These are phyloP conservation scores for Heliocidaris tuberculata DNA, from an alignment of 35 echinoderm and acorn worm genomes.

Conservation along the genomic window DNA sequence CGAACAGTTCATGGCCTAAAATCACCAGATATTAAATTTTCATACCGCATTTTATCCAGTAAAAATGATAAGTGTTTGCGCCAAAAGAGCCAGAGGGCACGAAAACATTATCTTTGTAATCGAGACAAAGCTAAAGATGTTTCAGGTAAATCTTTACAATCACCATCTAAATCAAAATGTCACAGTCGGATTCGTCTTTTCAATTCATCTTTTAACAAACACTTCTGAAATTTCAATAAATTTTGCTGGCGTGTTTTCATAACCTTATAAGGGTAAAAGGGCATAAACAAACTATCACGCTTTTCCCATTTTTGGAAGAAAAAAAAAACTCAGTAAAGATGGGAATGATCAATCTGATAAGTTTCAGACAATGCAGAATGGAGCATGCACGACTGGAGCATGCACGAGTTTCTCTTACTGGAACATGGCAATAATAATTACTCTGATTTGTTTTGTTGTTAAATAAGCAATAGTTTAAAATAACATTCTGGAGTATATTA, in stretches of 20 bases:
- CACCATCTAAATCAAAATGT: too few species aligned
- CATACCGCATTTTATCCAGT: too few species aligned
- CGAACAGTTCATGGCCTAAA: too few species aligned
- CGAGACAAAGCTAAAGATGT: too few species aligned
- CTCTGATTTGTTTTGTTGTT: not conserved
- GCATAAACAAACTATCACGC: not conserved
- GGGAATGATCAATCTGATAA: not conserved
- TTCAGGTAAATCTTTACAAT: too few species aligned
- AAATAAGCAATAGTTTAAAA: not conserved
- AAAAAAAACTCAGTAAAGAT: not conserved
- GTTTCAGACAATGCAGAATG: not conserved
- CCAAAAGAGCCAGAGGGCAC: too few species aligned
- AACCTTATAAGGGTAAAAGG: not conserved
- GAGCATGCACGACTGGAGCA: not conserved
- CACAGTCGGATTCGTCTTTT: not conserved
- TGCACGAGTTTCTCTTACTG: not conserved
- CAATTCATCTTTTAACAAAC: not conserved
- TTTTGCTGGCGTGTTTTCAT: not conserved
- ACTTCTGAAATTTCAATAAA: not conserved
- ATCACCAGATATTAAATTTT: too few species aligned
- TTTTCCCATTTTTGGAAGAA: not conserved
- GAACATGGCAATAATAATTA: not conserved
- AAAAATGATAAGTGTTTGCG: too few species aligned
- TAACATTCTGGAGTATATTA: not conserved
- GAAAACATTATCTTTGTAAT: too few species aligned